A percentile compares a stretch with the other conserved stretches of the same genome.
Evolutionary conservation across 2,113 vertebrate species (phyloP).

Genomic region (Apus apus): DNA sequence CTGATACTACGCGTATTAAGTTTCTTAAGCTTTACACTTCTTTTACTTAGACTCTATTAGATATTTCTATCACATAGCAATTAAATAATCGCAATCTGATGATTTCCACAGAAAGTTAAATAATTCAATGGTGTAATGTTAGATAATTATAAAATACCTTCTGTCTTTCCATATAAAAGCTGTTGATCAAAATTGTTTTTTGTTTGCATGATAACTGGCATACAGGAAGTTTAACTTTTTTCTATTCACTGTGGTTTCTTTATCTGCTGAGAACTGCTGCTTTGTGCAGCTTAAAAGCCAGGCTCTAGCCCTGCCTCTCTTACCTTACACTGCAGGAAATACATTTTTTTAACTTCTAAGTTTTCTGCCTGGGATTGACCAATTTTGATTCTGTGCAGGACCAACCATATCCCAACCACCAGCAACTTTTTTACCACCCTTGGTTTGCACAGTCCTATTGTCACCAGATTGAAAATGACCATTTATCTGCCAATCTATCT

Average conservation of each 20-base stretch:
- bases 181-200: neutral
- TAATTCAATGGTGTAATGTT: neutral
- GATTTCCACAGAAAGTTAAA: neutral
- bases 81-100: neutral
- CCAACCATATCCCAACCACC: neutral
- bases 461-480: neutral
- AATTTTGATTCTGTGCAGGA: neutral
- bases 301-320: neutral
- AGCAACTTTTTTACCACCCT: neutral
- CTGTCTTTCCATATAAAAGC: neutral
- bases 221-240: neutral
- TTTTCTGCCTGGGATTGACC: neutral
- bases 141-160: neutral
- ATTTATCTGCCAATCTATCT: neutral
- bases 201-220: neutral
- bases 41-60: too few species aligned
- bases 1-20: too few species aligned
- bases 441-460: neutral
- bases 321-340: neutral
- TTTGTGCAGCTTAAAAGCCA: neutral
- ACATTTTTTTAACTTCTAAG: neutral
- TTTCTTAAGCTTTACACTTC: too few species aligned
- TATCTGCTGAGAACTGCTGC: neutral
- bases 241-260: neutral
- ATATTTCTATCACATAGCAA: too few species aligned